phyloP scores from a whole-genome alignment of 2,797 vertebrate species.

The Onychomys leucogaster region DNA sequence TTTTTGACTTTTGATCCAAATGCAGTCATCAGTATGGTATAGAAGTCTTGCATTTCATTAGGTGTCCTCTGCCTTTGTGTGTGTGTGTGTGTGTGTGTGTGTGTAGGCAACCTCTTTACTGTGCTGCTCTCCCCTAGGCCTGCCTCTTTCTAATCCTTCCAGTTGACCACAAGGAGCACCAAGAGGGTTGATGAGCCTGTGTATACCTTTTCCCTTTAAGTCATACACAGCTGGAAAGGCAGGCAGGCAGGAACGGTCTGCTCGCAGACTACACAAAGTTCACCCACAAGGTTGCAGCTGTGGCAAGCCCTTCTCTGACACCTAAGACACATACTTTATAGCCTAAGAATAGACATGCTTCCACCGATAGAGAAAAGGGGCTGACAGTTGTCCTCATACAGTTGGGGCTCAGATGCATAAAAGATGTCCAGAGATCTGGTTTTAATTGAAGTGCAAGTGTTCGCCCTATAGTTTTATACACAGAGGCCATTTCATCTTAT shows the following conservation, averaged over 20 bases:
- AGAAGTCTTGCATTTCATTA: slow-evolving; percentile 62
- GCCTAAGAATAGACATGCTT: slow-evolving; percentile 83
- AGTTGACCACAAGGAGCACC: slow-evolving; percentile 44
- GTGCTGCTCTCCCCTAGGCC: slow-evolving; percentile 30
- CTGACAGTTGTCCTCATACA: slow-evolving; percentile 65
- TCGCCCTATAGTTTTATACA: slow-evolving; percentile 48
- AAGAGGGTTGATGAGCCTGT: slow-evolving; percentile 42
- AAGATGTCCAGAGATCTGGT: slow-evolving; percentile 74
- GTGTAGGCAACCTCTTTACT: slow-evolving; percentile 56
- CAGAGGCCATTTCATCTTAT: slow-evolving; percentile 59
- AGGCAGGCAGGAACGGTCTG: slow-evolving; percentile 63
- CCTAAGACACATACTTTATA: slow-evolving; percentile 77
- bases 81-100: slow-evolving; percentile 3
- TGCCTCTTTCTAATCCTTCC: slow-evolving; percentile 26
- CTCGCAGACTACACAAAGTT: slow-evolving; percentile 80
- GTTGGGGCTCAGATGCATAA: slow-evolving; percentile 72
- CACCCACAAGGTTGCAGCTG: slow-evolving; percentile 78
- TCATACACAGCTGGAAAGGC: slow-evolving; percentile 74
- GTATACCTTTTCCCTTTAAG: slow-evolving; percentile 74
- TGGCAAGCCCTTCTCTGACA: slow-evolving; percentile 79
- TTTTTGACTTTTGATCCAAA: slow-evolving; percentile 59
- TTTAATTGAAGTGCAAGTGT: slow-evolving; percentile 69
- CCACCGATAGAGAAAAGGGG: slow-evolving; percentile 65
- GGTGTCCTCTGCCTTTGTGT: slow-evolving; percentile 18
- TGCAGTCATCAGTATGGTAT: slow-evolving; percentile 57